Evolutionary conservation across 2,113 vertebrate species (phyloP).

Genomic region (Limanda limanda): DNA sequence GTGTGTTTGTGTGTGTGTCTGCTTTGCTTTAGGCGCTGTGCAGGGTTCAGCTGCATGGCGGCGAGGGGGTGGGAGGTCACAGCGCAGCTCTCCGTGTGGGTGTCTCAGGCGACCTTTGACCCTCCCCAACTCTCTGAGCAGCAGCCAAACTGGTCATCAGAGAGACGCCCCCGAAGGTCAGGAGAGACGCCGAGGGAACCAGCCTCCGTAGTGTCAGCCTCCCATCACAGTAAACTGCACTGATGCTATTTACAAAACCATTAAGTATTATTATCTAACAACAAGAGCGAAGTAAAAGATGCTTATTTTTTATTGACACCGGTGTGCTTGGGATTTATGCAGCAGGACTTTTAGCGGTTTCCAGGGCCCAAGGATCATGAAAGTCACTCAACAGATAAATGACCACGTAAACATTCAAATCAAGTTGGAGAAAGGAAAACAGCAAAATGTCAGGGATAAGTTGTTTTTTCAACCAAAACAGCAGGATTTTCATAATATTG

Average conservation of each 20-base stretch:
- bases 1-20: neutral
- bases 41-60: slow-evolving; percentile 58
- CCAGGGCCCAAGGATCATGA: slow-evolving; percentile 54
- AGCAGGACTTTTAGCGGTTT: slow-evolving; percentile 43
- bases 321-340: slow-evolving; percentile 46
- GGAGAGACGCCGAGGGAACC: slow-evolving; percentile 39
- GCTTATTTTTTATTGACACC: slow-evolving; percentile 41
- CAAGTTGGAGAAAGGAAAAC: slow-evolving; percentile 51
- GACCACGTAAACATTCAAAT: slow-evolving; percentile 56
- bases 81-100: slow-evolving; percentile 63
- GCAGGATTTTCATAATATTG: slow-evolving; percentile 30
- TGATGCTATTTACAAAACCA: neutral
- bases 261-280: neutral
- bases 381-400: slow-evolving; percentile 65
- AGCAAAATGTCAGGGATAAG: slow-evolving; percentile 32
- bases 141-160: slow-evolving; percentile 57
- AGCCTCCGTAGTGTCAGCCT: neutral
- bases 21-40: slow-evolving; percentile 47
- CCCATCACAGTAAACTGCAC: neutral
- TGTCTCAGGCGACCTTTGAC: slow-evolving; percentile 61
- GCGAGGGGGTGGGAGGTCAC: slow-evolving; percentile 60
- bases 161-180: slow-evolving; percentile 64
- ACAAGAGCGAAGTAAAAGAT: slow-evolving; percentile 7
- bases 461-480: slow-evolving; percentile 25
- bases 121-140: slow-evolving; percentile 58